A percentile compares a stretch with the other conserved stretches of the same genome.
phyloP scores from a whole-genome alignment of 2,797 vertebrate genomes.

The Ptychadena robeensis region DNA sequence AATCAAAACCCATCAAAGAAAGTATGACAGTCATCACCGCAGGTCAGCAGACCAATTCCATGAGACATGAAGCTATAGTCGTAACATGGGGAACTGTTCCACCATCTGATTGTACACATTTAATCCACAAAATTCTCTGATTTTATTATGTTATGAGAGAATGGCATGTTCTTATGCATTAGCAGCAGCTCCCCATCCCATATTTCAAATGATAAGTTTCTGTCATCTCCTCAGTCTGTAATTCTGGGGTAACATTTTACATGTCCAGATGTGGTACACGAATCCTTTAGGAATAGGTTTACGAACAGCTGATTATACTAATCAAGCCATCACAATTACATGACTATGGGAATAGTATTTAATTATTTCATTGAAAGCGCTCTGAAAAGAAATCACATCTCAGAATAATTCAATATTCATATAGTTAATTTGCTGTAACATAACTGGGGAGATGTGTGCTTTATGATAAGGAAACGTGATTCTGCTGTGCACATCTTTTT shows the following conservation, averaged over 20 bases:
- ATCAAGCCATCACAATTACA: slow-evolving; percentile 41
- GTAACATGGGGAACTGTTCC: no score
- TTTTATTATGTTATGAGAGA: no score
- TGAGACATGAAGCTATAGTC: neutral
- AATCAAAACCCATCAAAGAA: no score
- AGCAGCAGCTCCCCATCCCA: neutral
- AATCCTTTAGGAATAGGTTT: neutral
- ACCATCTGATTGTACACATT: no score
- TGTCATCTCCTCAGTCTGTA: neutral
- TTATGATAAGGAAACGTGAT: neutral
- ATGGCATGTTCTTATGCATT: neutral
- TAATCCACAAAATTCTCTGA: no score
- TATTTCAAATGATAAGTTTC: neutral
- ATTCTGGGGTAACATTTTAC: neutral
- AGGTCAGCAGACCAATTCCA: neutral
- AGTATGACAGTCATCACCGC: no score
- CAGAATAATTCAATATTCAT: slow-evolving; percentile 17
- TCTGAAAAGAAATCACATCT: neutral
- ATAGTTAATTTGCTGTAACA: neutral
- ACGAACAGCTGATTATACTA: slow-evolving; percentile 34
- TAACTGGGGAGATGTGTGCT: neutral
- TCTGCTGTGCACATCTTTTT: neutral
- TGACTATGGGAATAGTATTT: neutral
- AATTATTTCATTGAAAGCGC: neutral
- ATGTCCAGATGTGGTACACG: slow-evolving; percentile 14